Percentiles rank a stretch among this genome's conserved stretches.
Evolutionary conservation across 2,113 vertebrate species (phyloP).

Genomic region (Tragulus kanchil): DNA sequence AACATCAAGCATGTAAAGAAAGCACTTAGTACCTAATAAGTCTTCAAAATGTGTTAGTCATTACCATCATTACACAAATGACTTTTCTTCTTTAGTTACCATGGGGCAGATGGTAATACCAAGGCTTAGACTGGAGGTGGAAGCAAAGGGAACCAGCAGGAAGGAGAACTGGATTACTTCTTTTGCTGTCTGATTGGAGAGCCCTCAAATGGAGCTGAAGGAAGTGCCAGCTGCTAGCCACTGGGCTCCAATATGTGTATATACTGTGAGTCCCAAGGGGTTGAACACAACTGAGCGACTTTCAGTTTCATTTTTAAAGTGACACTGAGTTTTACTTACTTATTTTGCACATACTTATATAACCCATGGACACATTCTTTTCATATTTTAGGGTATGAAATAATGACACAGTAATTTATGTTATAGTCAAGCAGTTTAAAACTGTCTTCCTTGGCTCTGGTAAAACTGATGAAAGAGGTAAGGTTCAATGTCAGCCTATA

Average conservation of each 20-base stretch:
- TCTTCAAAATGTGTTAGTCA: not conserved
- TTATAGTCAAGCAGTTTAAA: slow-evolving; percentile 41
- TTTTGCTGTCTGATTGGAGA: not conserved
- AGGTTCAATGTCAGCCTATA: not conserved
- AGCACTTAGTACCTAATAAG: slow-evolving; percentile 31
- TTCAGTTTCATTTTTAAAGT: slow-evolving; percentile 64
- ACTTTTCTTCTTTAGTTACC: slow-evolving; percentile 17
- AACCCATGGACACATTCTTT: not conserved
- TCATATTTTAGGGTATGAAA: slow-evolving; percentile 41
- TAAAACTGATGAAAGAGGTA: not conserved
- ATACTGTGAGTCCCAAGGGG: no score
- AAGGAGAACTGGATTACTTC: not conserved
- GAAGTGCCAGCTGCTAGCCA: not conserved
- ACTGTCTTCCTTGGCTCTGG: not conserved
- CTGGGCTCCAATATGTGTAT: not conserved
- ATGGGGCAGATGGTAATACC: not conserved
- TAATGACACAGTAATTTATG: slow-evolving; percentile 10
- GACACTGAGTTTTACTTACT: slow-evolving; percentile 22
- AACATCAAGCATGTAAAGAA: not conserved
- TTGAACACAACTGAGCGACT: no score
- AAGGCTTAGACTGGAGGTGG: slow-evolving; percentile 23
- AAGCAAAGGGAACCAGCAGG: slow-evolving; percentile 36
- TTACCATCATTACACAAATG: slow-evolving; percentile 1
- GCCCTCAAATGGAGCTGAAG: not conserved
- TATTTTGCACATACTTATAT: slow-evolving; percentile 10